phyloP scores from a whole-genome alignment of 2,113 vertebrate genomes.

The Podilymbus podiceps region DNA sequence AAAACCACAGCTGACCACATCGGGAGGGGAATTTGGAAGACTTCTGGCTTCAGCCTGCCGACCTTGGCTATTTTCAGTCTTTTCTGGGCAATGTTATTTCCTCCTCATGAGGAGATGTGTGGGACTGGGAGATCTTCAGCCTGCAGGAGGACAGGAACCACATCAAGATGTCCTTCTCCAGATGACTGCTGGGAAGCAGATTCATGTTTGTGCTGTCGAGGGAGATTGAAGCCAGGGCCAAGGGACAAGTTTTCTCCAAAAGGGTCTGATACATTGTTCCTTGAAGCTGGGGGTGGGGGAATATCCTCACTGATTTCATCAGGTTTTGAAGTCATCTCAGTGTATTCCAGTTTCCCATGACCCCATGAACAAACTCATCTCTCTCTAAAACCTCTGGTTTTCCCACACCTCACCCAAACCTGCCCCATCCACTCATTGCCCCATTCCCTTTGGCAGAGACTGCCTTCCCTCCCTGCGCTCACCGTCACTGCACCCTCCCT shows the following conservation, averaged over 20 bases:
- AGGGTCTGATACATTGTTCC: neutral
- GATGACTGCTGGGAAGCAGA: neutral
- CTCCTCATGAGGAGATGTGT: neutral
- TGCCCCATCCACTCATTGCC: neutral
- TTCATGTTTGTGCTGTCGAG: neutral
- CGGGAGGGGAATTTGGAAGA: neutral
- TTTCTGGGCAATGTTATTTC: neutral
- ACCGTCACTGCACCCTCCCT: rapidly evolving
- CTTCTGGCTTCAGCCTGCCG: neutral
- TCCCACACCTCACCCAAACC: neutral
- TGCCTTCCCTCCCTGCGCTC: neutral
- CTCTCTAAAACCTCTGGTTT: neutral
- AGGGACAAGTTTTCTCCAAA: neutral
- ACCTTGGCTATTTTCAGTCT: neutral
- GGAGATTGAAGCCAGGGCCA: neutral
- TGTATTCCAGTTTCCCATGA: neutral
- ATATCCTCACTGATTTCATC: neutral
- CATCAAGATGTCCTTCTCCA: neutral
- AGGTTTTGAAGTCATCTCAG: neutral
- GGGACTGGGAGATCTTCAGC: neutral
- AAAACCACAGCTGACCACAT: neutral
- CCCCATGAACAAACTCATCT: rapidly evolving
- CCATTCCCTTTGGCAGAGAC: neutral
- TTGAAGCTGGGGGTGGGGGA: neutral
- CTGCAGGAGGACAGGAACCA: neutral